Conservation (phyloP, 2,113 vertebrate species). For the Peromyscus maniculatus region DNA sequence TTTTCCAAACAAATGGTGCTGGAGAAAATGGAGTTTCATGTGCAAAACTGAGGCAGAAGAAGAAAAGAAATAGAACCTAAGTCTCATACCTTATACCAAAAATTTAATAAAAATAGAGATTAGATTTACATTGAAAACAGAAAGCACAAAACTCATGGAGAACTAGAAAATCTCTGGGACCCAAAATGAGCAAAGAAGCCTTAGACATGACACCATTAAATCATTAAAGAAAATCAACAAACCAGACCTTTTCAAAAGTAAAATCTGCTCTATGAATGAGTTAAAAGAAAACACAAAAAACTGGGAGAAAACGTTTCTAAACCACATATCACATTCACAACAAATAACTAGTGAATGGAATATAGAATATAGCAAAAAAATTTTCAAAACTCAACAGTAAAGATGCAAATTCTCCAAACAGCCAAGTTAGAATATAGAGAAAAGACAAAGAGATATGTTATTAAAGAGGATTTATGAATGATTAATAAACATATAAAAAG, state of each 20-base stretch:
- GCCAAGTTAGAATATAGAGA: conserved; percentile 36
- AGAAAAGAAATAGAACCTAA: neutral
- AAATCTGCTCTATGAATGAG: conserved; percentile 25
- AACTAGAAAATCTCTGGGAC: conserved; percentile 29
- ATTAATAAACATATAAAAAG: conserved; percentile 45
- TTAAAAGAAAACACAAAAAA: conserved; percentile 25
- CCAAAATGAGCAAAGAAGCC: neutral
- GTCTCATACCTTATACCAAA: neutral
- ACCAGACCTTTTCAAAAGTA: conserved; percentile 36
- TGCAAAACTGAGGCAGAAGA: neutral
- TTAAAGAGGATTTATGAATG: conserved; percentile 3
- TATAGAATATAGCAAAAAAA: conserved; percentile 51
- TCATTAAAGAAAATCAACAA: conserved; percentile 43
- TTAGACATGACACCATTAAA: conserved; percentile 19
- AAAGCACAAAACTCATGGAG: neutral
- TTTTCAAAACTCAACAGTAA: conserved; percentile 23
- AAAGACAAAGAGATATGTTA: conserved; percentile 14
- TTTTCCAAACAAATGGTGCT: conserved; percentile 46
- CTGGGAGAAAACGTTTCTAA: conserved; percentile 51
- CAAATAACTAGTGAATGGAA: neutral
- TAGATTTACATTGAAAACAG: neutral
- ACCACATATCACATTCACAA: neutral
- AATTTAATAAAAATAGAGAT: conserved; percentile 19
- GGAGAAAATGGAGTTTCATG: conserved; percentile 30
- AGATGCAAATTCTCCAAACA: neutral